Conservation (phyloP, 1,140 invertebrate species). For the Heliconius congener region DNA sequence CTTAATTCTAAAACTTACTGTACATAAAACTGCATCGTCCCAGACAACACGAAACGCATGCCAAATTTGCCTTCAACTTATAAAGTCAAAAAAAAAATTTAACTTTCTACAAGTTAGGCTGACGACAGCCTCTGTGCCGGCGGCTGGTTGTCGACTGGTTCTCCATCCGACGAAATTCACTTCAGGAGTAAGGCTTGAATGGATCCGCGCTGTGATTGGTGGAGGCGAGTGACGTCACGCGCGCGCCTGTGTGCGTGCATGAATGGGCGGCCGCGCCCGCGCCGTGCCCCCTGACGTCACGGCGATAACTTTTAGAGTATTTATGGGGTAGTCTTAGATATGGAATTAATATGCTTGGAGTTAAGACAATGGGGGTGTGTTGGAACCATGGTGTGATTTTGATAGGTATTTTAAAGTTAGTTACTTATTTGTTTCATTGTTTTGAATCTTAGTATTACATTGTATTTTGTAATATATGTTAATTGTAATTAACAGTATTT, state of each 20-base stretch:
- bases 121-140: slow-evolving; percentile 35
- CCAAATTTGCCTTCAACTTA: slow-evolving; percentile 16
- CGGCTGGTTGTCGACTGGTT: slow-evolving; percentile 65
- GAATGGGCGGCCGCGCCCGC: slow-evolving; percentile 76
- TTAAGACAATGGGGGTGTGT: not conserved
- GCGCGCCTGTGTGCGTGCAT: slow-evolving; percentile 54
- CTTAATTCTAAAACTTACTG: slow-evolving; percentile 48
- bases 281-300: slow-evolving; percentile 76
- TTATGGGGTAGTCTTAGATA: slow-evolving; percentile 17
- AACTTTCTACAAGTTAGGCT: slow-evolving; percentile 11
- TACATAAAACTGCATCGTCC: not conserved
- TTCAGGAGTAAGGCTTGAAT: slow-evolving; percentile 80
- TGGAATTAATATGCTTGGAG: slow-evolving; percentile 2
- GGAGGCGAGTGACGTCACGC: slow-evolving; percentile 67
- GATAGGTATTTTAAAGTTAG: not conserved
- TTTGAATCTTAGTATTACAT: not conserved
- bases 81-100: not conserved
- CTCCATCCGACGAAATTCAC: slow-evolving; percentile 72
- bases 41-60: slow-evolving; percentile 26
- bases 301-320: slow-evolving; percentile 61
- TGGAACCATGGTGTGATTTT: not conserved
- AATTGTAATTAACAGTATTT: no score
- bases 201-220: slow-evolving; percentile 72
- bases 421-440: not conserved
- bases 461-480: not conserved